Conservation (phyloP, 2,113 vertebrate species). For the Lasiurus borealis region DNA sequence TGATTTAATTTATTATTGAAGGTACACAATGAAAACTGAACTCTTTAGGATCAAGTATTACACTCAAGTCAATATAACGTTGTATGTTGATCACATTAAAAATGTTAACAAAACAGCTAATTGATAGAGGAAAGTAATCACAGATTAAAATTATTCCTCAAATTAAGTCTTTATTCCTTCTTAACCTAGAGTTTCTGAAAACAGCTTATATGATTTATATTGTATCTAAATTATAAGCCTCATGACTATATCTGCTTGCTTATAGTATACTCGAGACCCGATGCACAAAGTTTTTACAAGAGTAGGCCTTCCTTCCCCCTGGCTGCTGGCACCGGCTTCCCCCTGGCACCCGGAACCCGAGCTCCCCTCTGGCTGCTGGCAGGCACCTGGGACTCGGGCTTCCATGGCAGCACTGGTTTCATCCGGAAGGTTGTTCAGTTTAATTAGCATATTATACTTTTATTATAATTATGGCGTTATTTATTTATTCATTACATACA, state of each 20-base stretch:
- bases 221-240: conserved; percentile 28
- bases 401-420: too few relatives aligned
- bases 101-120: neutral
- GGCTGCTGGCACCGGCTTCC: too few relatives aligned
- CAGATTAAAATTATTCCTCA: conserved; percentile 40
- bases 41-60: conserved; percentile 49
- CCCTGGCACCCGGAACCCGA: too few relatives aligned
- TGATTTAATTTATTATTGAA: conserved; percentile 56
- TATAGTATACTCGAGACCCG: neutral
- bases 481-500: neutral
- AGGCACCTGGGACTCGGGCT: too few relatives aligned
- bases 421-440: too few relatives aligned
- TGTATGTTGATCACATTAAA: neutral
- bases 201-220: neutral
- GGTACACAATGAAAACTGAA: conserved; percentile 26
- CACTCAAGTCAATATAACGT: neutral
- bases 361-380: too few relatives aligned
- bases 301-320: too few relatives aligned
- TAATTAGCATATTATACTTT: too few relatives aligned
- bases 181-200: conserved; percentile 26
- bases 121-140: conserved; percentile 44
- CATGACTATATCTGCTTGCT: neutral
- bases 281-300: too few relatives aligned
- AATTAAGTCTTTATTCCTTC: conserved; percentile 38
- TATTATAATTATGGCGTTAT: neutral